A percentile compares a stretch with the other conserved stretches of the same genome.
Evolutionary conservation across 1,140 invertebrate species (phyloP).

Genomic region (Pogonomyrmex barbatus): DNA sequence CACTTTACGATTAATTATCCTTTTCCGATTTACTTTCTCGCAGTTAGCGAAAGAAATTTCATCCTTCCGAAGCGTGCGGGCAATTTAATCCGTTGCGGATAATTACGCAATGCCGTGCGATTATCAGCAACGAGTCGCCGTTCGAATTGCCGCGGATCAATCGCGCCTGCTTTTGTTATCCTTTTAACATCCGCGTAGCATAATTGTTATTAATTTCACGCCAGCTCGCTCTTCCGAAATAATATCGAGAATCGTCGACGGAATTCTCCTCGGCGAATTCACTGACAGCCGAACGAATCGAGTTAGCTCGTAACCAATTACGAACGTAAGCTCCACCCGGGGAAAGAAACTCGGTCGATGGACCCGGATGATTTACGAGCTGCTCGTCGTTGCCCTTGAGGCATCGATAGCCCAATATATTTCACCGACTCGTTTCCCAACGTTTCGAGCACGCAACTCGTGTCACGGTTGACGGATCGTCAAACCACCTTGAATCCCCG

Average conservation of each 20-base stretch:
- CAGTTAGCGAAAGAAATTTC: conserved; percentile 31
- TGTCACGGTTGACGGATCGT: conserved; percentile 28
- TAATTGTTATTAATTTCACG: conserved; percentile 59
- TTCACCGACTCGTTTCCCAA: conserved; percentile 14
- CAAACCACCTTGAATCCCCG: conserved; percentile 25
- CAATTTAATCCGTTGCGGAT: conserved; percentile 36
- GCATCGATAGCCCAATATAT: conserved; percentile 57
- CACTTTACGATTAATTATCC: not conserved
- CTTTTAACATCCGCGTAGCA: not conserved
- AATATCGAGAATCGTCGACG: not conserved
- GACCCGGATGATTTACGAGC: conserved; percentile 70
- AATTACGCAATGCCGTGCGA: conserved; percentile 39
- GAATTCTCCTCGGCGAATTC: conserved; percentile 47
- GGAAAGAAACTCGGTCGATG: conserved; percentile 54
- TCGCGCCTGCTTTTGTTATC: not conserved
- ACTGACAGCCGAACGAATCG: conserved; percentile 45
- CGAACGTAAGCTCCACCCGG: conserved; percentile 12
- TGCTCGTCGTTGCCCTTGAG: conserved; percentile 48
- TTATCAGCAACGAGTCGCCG: conserved; percentile 23
- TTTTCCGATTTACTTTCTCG: conserved; percentile 36
- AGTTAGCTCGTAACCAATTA: conserved; percentile 64
- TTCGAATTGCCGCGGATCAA: not conserved
- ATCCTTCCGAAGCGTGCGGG: conserved; percentile 1
- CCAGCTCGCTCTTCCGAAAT: not conserved
- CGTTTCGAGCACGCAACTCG: not conserved